These are phyloP conservation scores for Saturnia japonica DNA, from an alignment of 2,888 invertebrate species.

Conservation along the genomic window DNA sequence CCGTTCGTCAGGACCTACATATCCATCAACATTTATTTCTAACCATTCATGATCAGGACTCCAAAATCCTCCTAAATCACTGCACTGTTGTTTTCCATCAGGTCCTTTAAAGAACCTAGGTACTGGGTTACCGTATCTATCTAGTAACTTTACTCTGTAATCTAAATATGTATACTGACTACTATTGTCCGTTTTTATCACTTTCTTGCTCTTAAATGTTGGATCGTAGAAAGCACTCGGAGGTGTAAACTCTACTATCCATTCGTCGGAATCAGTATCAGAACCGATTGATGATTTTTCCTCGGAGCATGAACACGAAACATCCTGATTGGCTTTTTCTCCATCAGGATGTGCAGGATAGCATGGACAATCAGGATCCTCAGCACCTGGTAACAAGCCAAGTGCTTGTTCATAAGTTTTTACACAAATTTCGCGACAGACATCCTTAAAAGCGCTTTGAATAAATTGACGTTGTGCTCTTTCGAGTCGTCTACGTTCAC, in stretches of 20 bases:
- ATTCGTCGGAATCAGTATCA: conserved; percentile 73
- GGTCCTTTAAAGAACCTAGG: conserved; percentile 70
- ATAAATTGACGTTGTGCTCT: conserved; percentile 67
- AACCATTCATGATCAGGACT: conserved; percentile 64
- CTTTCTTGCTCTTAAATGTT: conserved; percentile 55
- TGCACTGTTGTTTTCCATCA: conserved; percentile 70
- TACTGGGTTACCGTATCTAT: conserved; percentile 64
- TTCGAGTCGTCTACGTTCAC: conserved; percentile 62
- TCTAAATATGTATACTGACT: conserved; percentile 69
- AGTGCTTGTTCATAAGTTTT: conserved; percentile 75
- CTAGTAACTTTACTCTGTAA: conserved; percentile 65
- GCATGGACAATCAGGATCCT: conserved; percentile 64
- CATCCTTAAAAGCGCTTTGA: conserved; percentile 67
- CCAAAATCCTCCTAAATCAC: conserved; percentile 77
- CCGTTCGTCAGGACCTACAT: conserved; percentile 61
- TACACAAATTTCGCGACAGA: conserved; percentile 72
- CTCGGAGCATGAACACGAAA: conserved; percentile 72
- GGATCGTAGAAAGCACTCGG: conserved; percentile 67
- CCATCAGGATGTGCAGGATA: conserved; percentile 56
- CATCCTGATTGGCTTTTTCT: conserved; percentile 50
- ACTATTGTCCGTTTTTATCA: conserved; percentile 46
- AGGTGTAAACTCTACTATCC: conserved; percentile 76
- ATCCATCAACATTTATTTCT: conserved; percentile 70
- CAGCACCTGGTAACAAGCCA: conserved; percentile 62
- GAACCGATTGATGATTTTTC: conserved; percentile 51